Evolutionary conservation across 1,140 invertebrate genomes (phyloP), one percentile per base, ranked within the genome.

Genomic region (Drosophila carrolli): DNA sequence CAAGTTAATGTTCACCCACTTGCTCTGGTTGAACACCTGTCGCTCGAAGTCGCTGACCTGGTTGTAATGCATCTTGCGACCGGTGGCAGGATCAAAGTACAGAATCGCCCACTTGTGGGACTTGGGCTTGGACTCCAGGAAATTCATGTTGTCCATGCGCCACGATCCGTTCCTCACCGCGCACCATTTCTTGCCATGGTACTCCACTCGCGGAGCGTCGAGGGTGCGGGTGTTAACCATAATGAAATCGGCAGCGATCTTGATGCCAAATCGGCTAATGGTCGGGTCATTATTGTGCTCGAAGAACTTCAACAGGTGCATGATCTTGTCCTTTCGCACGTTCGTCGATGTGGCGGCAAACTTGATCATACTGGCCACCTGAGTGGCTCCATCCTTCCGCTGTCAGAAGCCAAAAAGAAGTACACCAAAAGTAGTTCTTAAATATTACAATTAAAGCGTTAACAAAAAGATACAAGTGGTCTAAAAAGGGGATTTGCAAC

Each of bases 321-420:
- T 92, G 27, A 97, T 97, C 81, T 95, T 96, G 0, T 66, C 1
- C 79, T 95, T 95, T 0, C 96, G 93, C 1, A 75, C 84, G 4
- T 93, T 78, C 0, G 96, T 94, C 5, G 92, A 79, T 1, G 94
- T 96, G 1, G 96, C 96, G 1, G 96, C 94, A 46, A 92, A 92
- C 38, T 78, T 91, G 1, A 97, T 96, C 95, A 97, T 96, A 0
- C 80, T 92, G 0, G 93, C 65, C 1, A 96, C 94, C 91, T 96
- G 96, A 0, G 41, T 85, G 8, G 93, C 82, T 5, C 91, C 92
- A 44, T 94, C 83, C 50, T 94, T 94, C 43, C 92, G 93, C 60
- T 93, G 35, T 16, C 7, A 8, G 8, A 32, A 32, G 6, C 29
- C 29, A 32, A 32, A 32, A 7, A 32, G 1, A 35, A 14, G n/a